Evolutionary conservation across 2,888 invertebrate genomes (phyloP).

Genomic region (Rugalucina vietnamica): DNA sequence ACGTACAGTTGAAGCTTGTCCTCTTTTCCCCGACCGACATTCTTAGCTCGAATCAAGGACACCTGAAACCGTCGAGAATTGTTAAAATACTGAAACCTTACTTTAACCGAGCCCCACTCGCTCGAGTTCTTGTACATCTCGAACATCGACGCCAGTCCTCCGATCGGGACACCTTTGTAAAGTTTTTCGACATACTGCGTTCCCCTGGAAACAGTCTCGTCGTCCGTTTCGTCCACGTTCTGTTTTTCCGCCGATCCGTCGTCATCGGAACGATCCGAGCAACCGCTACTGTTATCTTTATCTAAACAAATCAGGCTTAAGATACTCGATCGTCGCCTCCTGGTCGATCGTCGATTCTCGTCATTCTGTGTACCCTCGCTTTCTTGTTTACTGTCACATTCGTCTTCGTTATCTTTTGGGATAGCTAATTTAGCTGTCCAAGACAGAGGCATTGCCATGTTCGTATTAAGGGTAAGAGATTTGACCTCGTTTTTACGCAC

Average conservation of each 20-base stretch:
- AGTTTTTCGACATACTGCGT: not conserved
- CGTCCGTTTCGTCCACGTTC: not conserved
- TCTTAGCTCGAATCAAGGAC: not conserved
- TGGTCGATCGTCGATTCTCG: no score
- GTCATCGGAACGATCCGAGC: not conserved
- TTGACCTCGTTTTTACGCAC: no score
- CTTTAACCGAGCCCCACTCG: not conserved
- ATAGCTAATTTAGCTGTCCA: no score
- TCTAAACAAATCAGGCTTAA: not conserved
- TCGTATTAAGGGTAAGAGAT: no score
- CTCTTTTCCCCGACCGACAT: not conserved
- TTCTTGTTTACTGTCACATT: no score
- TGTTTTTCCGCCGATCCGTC: not conserved
- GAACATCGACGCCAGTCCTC: not conserved
- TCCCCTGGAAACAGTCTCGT: no score
- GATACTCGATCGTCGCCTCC: not conserved
- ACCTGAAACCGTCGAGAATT: not conserved
- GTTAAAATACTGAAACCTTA: not conserved
- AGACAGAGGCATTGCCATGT: no score
- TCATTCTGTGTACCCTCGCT: no score
- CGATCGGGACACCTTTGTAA: not conserved
- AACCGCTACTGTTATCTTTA: not conserved
- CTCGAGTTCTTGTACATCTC: not conserved
- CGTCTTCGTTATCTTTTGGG: no score
- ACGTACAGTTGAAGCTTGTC: not conserved